These are phyloP conservation scores for Protophormia terraenovae DNA, from an alignment of 2,888 invertebrate species.

Conservation along the genomic window DNA sequence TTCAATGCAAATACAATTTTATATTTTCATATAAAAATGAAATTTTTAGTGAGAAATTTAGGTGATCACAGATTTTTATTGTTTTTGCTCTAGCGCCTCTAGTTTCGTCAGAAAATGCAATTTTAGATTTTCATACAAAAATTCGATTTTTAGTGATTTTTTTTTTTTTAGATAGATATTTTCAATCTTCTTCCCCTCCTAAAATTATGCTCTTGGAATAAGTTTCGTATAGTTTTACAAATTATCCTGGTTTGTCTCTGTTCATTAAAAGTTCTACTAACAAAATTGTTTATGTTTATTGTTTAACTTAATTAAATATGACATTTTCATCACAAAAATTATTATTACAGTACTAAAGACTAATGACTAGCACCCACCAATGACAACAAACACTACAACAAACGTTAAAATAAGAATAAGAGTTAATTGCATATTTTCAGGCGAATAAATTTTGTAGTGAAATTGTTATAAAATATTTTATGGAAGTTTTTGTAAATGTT, in stretches of 20 bases:
- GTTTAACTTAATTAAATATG: constrained; percentile 64
- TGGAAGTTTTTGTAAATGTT: neutral
- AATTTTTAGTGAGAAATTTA: no score
- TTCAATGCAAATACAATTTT: no score
- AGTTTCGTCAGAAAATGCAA: no score
- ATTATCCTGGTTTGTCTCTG: neutral
- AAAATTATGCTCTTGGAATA: neutral
- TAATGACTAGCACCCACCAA: neutral
- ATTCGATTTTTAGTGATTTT: no score
- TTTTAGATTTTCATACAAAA: no score
- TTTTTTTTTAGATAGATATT: neutral
- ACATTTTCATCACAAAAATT: constrained; percentile 63
- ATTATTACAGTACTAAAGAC: constrained; percentile 13
- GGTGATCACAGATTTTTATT: no score
- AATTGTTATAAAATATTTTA: constrained; percentile 26
- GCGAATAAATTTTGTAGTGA: constrained; percentile 64
- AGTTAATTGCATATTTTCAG: constrained; percentile 69
- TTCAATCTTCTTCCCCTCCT: neutral
- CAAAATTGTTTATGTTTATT: constrained; percentile 53
- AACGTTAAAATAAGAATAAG: constrained; percentile 10
- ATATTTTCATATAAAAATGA: no score
- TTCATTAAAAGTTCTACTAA: constrained; percentile 19
- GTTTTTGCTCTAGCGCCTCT: no score
- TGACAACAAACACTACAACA: neutral
- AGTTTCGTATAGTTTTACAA: neutral